Evolutionary conservation across 2,888 invertebrate species (phyloP).

Genomic region (Rhabditoides inermis): DNA sequence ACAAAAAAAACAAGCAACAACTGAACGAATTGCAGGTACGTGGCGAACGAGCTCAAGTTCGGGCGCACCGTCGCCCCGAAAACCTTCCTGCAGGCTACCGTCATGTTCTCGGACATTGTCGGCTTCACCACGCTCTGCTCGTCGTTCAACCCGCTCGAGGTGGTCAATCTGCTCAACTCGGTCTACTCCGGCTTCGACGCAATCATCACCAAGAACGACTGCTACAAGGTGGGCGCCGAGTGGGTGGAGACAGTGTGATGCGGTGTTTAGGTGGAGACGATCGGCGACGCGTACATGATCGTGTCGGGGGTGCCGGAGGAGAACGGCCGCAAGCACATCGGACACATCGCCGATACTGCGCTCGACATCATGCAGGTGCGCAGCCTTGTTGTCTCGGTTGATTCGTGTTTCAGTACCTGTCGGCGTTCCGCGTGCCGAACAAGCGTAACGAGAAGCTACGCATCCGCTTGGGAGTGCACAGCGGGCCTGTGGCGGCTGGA

Average conservation of each 20-base stretch:
- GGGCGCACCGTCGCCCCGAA: conserved; percentile 44
- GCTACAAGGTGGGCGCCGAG: conserved; percentile 21
- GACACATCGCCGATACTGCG: conserved; percentile 20
- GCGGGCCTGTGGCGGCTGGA: conserved; percentile 27
- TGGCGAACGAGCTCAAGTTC: conserved; percentile 42
- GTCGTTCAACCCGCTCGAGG: conserved; percentile 21
- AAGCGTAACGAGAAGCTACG: conserved; percentile 11
- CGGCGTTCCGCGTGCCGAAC: conserved; percentile 23
- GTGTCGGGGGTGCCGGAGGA: conserved; percentile 34
- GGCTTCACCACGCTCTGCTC: conserved; percentile 31
- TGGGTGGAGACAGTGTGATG: conserved; percentile 5
- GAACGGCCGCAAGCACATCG: conserved; percentile 28
- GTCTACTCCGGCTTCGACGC: conserved; percentile 47
- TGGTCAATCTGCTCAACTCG: conserved; percentile 32
- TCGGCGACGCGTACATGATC: conserved; percentile 39
- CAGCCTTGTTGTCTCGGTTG: too few species aligned
- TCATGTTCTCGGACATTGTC: conserved; percentile 35
- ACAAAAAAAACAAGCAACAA: too few species aligned
- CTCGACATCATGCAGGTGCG: conserved; percentile 18
- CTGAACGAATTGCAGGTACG: too few species aligned
- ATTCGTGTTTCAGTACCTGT: conserved; percentile 9
- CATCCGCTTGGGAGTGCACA: conserved; percentile 25
- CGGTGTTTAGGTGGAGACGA: conserved; percentile 27
- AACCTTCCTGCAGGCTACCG: conserved; percentile 38
- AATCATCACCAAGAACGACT: conserved; percentile 30